Conservation (phyloP, 1,140 invertebrate species). For the Pectinophora gossypiella region DNA sequence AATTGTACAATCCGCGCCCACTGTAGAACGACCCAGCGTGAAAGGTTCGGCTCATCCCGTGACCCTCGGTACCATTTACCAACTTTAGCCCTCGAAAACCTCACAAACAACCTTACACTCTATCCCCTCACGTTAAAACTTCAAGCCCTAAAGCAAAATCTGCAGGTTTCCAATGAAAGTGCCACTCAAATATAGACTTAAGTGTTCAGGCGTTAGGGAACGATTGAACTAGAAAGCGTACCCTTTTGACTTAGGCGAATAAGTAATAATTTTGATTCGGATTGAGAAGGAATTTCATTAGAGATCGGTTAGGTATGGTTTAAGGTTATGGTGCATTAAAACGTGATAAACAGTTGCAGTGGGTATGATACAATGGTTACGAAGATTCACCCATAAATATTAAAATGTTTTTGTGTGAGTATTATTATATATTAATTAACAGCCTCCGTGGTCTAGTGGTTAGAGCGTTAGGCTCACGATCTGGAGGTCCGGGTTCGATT, state of each 20-base stretch:
- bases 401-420: no score
- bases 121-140: neutral
- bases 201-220: neutral
- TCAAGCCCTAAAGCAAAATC: neutral
- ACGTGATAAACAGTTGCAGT: no score
- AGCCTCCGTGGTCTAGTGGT: no score
- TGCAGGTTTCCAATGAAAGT: neutral
- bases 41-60: slow-evolving; percentile 66
- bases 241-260: slow-evolving; percentile 44
- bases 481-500: no score
- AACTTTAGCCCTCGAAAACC: neutral
- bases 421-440: no score
- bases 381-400: no score
- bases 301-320: no score
- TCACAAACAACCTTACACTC: neutral
- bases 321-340: no score
- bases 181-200: neutral
- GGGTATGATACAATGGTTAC: no score
- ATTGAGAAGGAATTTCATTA: neutral
- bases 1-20: slow-evolving; percentile 34
- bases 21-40: slow-evolving; percentile 51
- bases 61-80: slow-evolving; percentile 28
- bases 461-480: no score
- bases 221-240: slow-evolving; percentile 52
- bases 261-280: slow-evolving; percentile 53